Base-by-base conservation (phyloP, 35 echinoderm and acorn worm species). In the Lytechinus variegatus region DNA sequence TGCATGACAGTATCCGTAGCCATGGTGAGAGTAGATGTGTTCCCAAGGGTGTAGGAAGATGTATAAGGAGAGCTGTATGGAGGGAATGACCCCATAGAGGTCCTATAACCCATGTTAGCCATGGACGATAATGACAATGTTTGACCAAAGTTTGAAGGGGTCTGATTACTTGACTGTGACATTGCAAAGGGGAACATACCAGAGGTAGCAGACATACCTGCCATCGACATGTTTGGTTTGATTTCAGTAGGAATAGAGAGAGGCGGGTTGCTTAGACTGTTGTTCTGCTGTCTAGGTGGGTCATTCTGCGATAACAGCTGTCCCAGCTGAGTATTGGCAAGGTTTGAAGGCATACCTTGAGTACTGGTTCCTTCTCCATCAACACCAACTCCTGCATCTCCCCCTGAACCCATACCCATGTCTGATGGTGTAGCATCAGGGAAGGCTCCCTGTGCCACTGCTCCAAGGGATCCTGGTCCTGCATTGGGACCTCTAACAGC, bases 401-500 rank as follows among this genome's bases (percentile, higher is more conserved):
- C 86, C 6, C 27, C 52, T 93, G 9, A 9, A 24, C 5, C 54
- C 9, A 57, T 55, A 4, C 54, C 92, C 55, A 27, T 57, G 92
- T 54, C 53, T 11, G 13, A 19, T 33, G 92, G 55, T 54, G 27
- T 57, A 10, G 28, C 29, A 54, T 90, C 88, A 14, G 88, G 52
- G 9, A 90, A 90, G 29, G 88, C 88, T 90, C 88, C 88, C n/a
- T 90, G 88, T 12, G 88, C 88, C 88, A 90, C 88, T 0, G 88
- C 88, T 21, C 29, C 28, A 11, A 90, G 88, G 16, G 88, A 90
- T 44, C 88, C 88, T 90, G 88, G 88, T 90, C 88, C 88, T 52
- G 29, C 88, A 52, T 95, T 87, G 9, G 95, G 86, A 28, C 98
- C 98, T 91, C 98, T 92, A 9, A 99, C 97, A n/a, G 98, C 98